Percentiles rank a stretch among this genome's conserved stretches.
phyloP scores from a whole-genome alignment of 1,140 invertebrate species.

The Acyrthosiphon pisum region DNA sequence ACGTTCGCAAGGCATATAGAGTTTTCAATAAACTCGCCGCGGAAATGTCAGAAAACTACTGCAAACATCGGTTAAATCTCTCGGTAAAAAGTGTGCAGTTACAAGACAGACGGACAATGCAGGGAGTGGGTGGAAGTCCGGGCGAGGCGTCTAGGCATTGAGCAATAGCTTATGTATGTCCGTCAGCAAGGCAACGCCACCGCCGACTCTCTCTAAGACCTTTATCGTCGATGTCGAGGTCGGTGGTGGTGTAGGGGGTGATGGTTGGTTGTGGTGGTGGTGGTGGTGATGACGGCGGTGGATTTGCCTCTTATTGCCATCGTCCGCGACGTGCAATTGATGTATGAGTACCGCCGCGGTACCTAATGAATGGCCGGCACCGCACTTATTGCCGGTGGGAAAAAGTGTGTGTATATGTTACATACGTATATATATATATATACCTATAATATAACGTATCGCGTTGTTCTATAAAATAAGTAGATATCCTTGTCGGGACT shows the following conservation, averaged over 20 bases:
- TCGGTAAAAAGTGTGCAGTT: not conserved
- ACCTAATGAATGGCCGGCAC: conserved; percentile 12
- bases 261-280: too few species aligned
- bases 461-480: conserved; percentile 47
- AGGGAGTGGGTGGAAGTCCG: not conserved
- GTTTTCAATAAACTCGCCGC: not conserved
- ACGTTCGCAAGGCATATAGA: not conserved
- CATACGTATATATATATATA: not conserved
- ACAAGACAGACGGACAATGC: not conserved
- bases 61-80: not conserved
- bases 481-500: conserved; percentile 44
- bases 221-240: not conserved
- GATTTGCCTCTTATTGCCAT: not conserved
- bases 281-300: not conserved
- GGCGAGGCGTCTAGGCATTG: not conserved
- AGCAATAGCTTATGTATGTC: not conserved
- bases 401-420: not conserved
- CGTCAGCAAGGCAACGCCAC: not conserved
- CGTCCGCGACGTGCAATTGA: conserved; percentile 28
- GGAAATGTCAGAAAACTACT: not conserved
- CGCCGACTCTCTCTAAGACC: not conserved
- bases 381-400: not conserved
- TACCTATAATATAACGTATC: not conserved
- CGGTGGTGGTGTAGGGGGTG: not conserved
- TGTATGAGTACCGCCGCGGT: not conserved